These are phyloP conservation scores for Hormiphora californensis DNA, from an alignment of 37 sponge, comb jelly and placozoan genomes.

Conservation along the genomic window DNA sequence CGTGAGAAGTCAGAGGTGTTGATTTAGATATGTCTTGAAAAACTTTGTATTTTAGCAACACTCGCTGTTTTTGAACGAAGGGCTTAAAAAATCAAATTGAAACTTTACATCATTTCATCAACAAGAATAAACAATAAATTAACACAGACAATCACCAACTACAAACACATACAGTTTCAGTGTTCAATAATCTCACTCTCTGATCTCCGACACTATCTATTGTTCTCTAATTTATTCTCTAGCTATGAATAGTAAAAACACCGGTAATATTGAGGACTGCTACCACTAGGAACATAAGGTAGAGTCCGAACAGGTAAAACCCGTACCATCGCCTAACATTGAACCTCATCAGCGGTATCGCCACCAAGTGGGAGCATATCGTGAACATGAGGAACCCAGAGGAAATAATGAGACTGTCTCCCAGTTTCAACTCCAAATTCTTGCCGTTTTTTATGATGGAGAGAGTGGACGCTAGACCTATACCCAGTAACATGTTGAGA, in stretches of 20 bases:
- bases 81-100: no score
- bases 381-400: constrained; percentile 68
- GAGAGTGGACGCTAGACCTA: constrained; percentile 70
- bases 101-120: no score
- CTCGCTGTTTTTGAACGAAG: no score
- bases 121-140: no score
- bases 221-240: no score
- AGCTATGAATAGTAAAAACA: constrained; percentile 63
- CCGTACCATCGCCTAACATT: constrained; percentile 71
- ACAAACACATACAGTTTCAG: no score
- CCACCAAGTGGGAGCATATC: constrained; percentile 65
- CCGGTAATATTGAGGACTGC: constrained; percentile 71
- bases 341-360: constrained; percentile 60
- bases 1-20: no score
- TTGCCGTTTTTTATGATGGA: constrained; percentile 51
- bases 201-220: no score
- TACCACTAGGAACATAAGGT: constrained; percentile 65
- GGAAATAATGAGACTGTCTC: constrained; percentile 63
- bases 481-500: constrained; percentile 81
- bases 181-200: no score
- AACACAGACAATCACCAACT: no score
- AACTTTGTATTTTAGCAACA: no score
- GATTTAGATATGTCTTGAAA: no score
- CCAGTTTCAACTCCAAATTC: background rate
- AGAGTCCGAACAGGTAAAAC: constrained; percentile 60